These are phyloP conservation scores for Drosophila histrio DNA, from an alignment of 2,888 invertebrate species.

Conservation along the genomic window DNA sequence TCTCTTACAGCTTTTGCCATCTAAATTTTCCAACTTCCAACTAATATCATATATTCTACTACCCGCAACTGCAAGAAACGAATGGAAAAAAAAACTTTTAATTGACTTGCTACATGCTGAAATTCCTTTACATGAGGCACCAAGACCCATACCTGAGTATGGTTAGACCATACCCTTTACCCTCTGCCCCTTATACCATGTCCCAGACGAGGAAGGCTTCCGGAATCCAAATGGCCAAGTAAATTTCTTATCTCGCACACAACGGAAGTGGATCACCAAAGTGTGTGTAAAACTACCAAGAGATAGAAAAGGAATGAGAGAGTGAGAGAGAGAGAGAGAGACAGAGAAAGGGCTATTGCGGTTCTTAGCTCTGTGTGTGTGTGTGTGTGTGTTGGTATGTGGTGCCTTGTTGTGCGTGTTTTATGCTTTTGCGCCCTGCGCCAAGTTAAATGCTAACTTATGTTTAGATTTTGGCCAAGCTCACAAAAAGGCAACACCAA, in stretches of 20 bases:
- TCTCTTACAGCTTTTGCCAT: background rate
- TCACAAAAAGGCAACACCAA: constrained; percentile 42
- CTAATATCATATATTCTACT: constrained; percentile 16
- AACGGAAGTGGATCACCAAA: constrained; percentile 60
- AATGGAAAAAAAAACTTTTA: constrained; percentile 55
- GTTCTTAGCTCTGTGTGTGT: constrained; percentile 22
- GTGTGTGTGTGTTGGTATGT: constrained; percentile 25
- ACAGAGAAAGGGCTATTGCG: constrained; percentile 22
- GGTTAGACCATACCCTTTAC: background rate
- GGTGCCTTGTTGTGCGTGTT: constrained; percentile 64
- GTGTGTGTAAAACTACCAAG: constrained; percentile 37
- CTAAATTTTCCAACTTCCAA: background rate
- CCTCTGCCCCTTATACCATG: background rate
- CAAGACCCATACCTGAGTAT: constrained; percentile 22
- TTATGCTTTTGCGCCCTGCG: constrained; percentile 74
- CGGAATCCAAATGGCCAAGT: constrained; percentile 47
- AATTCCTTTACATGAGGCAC: constrained; percentile 13
- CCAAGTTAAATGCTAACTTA: constrained; percentile 76
- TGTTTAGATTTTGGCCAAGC: constrained; percentile 70
- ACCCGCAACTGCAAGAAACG: background rate
- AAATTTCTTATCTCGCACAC: constrained; percentile 54
- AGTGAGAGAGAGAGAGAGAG: constrained; percentile 1
- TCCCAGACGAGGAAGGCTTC: constrained; percentile 32
- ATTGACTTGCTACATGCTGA: constrained; percentile 63
- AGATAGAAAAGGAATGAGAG: background rate